Evolutionary conservation across 2,113 vertebrate species (phyloP).

Genomic region (Speoplatyrhinus poulsoni): DNA sequence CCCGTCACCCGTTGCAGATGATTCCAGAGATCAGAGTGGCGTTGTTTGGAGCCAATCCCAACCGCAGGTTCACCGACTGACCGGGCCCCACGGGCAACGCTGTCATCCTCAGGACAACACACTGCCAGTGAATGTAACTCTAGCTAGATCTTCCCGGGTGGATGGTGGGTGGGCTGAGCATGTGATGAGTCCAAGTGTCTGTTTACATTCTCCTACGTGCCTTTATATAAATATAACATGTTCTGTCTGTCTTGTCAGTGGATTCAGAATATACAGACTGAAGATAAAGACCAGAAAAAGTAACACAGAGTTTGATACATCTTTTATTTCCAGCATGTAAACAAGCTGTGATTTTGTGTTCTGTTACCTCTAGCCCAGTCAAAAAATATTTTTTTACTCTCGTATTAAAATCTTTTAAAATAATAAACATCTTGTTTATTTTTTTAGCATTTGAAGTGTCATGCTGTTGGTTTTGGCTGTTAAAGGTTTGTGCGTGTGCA

Average conservation of each 20-base stretch:
- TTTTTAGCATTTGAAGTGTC: no score
- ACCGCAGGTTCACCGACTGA: slow-evolving; percentile 93
- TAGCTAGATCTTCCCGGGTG: slow-evolving; percentile 1
- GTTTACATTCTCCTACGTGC: no score
- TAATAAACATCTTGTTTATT: no score
- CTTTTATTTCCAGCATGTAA: slow-evolving; percentile 73
- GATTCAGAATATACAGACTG: not conserved
- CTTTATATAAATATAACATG: no score
- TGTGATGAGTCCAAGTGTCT: not conserved
- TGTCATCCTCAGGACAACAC: not conserved
- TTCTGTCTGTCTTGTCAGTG: no score
- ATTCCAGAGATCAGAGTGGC: slow-evolving; percentile 92
- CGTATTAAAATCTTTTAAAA: no score
- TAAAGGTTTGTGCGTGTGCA: no score
- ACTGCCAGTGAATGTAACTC: not conserved
- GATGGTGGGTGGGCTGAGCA: slow-evolving; percentile 9
- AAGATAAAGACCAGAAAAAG: slow-evolving; percentile 38
- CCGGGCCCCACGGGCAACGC: not conserved
- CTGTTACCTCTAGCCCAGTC: no score
- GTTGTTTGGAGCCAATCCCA: slow-evolving; percentile 91
- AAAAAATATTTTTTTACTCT: no score
- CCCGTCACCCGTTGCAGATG: slow-evolving; percentile 80
- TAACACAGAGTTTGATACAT: slow-evolving; percentile 49
- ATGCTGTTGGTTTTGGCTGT: no score
- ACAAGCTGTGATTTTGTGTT: slow-evolving; percentile 50